Evolutionary conservation across 2,113 vertebrate species (phyloP).

Genomic region (Crotalus viridis): DNA sequence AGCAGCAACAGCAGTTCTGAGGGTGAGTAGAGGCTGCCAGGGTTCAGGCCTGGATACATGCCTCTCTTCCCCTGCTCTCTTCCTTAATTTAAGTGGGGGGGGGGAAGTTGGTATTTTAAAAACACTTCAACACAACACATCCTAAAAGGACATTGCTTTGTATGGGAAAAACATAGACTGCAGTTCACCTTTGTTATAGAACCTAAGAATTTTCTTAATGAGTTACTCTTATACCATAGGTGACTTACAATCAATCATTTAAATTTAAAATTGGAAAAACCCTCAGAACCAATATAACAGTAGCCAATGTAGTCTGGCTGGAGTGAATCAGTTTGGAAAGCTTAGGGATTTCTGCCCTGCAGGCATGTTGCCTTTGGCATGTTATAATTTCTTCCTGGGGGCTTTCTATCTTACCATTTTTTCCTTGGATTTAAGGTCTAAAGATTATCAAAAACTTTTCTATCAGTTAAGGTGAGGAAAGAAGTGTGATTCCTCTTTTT

Average conservation of each 20-base stretch:
- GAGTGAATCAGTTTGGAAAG: background rate
- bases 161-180: background rate
- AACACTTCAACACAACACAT: background rate
- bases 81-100: background rate
- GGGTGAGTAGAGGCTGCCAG: conserved; percentile 63
- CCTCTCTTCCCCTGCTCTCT: conserved; percentile 40
- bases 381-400: background rate
- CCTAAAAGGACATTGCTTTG: background rate
- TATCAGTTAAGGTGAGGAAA: background rate
- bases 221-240: background rate
- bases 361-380: background rate
- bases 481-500: background rate
- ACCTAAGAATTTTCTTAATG: background rate
- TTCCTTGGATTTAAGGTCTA: background rate
- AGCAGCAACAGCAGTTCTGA: conserved; percentile 42
- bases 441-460: background rate
- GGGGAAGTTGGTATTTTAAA: background rate
- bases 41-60: conserved; percentile 28
- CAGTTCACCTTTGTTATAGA: background rate
- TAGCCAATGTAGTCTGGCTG: background rate
- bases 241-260: background rate
- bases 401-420: background rate
- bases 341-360: background rate
- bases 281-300: background rate
- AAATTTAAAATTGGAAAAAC: background rate